Evolutionary conservation across 2,888 invertebrate genomes (phyloP).

Genomic region (Actias luna): DNA sequence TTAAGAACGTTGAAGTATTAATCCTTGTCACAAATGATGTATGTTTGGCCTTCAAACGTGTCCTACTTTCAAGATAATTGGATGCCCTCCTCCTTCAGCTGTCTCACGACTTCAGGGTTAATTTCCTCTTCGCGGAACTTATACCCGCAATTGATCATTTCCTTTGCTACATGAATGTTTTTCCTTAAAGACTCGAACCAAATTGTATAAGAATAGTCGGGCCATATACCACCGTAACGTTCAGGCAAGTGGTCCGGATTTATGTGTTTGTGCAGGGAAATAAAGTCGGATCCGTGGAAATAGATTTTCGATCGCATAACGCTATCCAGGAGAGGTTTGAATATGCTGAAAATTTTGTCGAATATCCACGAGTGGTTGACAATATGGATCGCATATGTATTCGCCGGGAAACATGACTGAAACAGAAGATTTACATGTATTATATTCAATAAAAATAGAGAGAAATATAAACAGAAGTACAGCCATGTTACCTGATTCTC

Average conservation of each 20-base stretch:
- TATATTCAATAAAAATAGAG: neutral
- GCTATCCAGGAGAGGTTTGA: slow-evolving; percentile 88
- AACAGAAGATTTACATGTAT: slow-evolving; percentile 25
- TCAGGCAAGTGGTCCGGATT: slow-evolving; percentile 86
- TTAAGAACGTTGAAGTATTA: neutral
- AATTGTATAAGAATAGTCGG: slow-evolving; percentile 87
- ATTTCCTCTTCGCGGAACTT: slow-evolving; percentile 74
- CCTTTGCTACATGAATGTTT: slow-evolving; percentile 81
- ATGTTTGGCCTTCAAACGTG: neutral
- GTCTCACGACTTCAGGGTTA: slow-evolving; percentile 56
- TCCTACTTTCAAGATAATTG: slow-evolving; percentile 41
- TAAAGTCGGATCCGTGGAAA: slow-evolving; percentile 88
- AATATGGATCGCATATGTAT: slow-evolving; percentile 88
- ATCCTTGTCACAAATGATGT: neutral
- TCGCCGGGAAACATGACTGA: slow-evolving; percentile 88
- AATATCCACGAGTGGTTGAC: slow-evolving; percentile 92
- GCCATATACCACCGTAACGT: slow-evolving; percentile 85
- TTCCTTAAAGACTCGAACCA: slow-evolving; percentile 86
- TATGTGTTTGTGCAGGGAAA: slow-evolving; percentile 88
- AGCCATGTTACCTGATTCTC: too few species aligned
- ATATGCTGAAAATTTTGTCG: slow-evolving; percentile 88
- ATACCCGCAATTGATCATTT: slow-evolving; percentile 84
- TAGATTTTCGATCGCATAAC: slow-evolving; percentile 84
- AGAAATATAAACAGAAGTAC: too few species aligned
- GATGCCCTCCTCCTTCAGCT: slow-evolving; percentile 61